Percentiles rank a stretch among this genome's conserved stretches.
Conservation (phyloP, 1,140 invertebrate genomes). For the Drosophila melanica region DNA sequence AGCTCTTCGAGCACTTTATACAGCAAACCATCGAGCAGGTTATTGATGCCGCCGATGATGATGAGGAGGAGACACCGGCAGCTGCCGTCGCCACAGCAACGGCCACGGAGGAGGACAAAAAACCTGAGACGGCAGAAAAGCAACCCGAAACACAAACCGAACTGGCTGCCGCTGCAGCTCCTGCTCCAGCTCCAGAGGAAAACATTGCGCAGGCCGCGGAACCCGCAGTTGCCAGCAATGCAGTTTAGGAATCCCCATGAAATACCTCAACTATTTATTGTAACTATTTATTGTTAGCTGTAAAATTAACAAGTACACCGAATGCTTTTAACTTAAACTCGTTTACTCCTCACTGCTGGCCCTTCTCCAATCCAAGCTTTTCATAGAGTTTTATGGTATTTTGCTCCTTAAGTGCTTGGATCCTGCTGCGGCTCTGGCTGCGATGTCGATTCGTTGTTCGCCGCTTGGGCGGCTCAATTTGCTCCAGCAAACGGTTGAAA, state of each 20-base stretch:
- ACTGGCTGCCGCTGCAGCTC: background rate
- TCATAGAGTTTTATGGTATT: background rate
- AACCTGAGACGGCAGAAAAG: conserved; percentile 43
- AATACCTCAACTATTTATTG: conserved; percentile 62
- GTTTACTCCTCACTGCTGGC: background rate
- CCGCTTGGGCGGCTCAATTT: conserved; percentile 51
- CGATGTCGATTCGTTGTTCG: conserved; percentile 67
- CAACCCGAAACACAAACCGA: conserved; percentile 8
- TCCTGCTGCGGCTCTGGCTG: conserved; percentile 55
- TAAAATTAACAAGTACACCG: conserved; percentile 31
- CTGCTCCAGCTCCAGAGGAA: background rate
- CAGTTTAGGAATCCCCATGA: conserved; percentile 36
- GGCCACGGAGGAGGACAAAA: conserved; percentile 24
- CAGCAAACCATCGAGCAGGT: conserved; percentile 80
- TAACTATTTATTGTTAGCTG: conserved; percentile 68
- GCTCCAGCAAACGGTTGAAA: conserved; percentile 58
- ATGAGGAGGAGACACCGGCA: conserved; percentile 62
- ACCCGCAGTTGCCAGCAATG: conserved; percentile 38
- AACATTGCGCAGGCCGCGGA: conserved; percentile 6
- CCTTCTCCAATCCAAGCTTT: background rate
- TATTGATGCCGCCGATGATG: conserved; percentile 73
- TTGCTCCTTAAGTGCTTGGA: conserved; percentile 51
- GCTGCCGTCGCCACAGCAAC: conserved; percentile 11
- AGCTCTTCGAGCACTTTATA: conserved; percentile 80
- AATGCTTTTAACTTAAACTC: conserved; percentile 6